Evolutionary conservation across 2,888 invertebrate species (phyloP).

Genomic region (Trisateles emortualis): DNA sequence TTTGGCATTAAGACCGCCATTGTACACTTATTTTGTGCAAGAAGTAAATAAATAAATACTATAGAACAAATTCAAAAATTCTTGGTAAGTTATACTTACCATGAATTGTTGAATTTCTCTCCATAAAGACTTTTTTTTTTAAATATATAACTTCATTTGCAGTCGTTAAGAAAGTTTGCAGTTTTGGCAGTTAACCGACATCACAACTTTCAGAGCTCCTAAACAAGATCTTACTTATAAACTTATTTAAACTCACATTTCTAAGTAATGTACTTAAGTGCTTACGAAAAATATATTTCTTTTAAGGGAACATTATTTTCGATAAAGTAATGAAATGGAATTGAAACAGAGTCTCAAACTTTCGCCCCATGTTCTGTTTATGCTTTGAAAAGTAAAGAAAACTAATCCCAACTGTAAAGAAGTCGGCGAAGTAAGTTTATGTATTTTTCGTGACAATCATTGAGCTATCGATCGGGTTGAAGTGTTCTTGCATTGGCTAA

Average conservation of each 20-base stretch:
- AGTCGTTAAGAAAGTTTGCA: not conserved
- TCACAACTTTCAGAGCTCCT: constrained; percentile 1
- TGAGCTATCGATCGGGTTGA: constrained; percentile 34
- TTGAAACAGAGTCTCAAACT: constrained; percentile 43
- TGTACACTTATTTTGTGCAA: no score
- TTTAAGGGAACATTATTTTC: constrained; percentile 25
- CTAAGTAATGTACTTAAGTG: constrained; percentile 18
- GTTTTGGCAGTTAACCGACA: constrained; percentile 5
- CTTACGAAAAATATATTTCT: constrained; percentile 15
- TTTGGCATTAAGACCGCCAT: no score
- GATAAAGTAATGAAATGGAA: constrained; percentile 37
- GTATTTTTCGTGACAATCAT: constrained; percentile 43
- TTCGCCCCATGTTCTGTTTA: constrained; percentile 45
- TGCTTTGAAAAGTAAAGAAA: constrained; percentile 48
- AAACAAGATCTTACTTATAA: constrained; percentile 9
- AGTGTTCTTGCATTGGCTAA: constrained; percentile 25
- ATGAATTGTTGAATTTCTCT: no score
- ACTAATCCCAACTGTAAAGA: constrained; percentile 48
- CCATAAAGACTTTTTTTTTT: not conserved
- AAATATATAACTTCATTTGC: not conserved
- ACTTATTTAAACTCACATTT: constrained; percentile 12
- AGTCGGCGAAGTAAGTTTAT: constrained; percentile 42
- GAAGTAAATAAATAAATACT: no score
- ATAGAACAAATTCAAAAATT: no score
- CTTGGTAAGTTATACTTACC: no score